Evolutionary conservation across 2,888 invertebrate genomes (phyloP).

Genomic region (Chloromyia formosa): DNA sequence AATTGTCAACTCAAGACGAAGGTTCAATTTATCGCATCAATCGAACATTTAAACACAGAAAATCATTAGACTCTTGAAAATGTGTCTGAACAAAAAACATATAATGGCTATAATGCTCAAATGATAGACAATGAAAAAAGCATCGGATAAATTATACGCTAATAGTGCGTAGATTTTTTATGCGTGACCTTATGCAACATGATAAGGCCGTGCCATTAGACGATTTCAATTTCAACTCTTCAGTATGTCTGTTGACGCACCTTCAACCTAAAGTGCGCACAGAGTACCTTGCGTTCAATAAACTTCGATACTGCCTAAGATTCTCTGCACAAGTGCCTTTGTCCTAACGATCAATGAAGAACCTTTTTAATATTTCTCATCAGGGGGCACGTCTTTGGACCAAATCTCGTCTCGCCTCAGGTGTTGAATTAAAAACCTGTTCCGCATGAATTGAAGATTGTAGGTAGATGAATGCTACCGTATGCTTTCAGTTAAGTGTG

Average conservation of each 20-base stretch:
- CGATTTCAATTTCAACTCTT: not conserved
- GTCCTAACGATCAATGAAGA: not conserved
- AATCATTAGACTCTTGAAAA: not conserved
- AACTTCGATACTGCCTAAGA: not conserved
- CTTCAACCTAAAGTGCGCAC: not conserved
- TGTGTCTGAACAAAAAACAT: not conserved
- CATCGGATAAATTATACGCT: not conserved
- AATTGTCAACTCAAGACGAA: slow-evolving; percentile 11
- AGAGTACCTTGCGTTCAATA: not conserved
- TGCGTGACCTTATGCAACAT: slow-evolving; percentile 1
- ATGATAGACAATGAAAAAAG: not conserved
- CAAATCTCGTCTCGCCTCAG: slow-evolving; percentile 5
- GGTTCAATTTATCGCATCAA: not conserved
- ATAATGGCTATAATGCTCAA: not conserved
- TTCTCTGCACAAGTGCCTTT: too few relatives aligned
- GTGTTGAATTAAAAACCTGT: slow-evolving; percentile 1
- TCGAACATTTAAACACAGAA: not conserved
- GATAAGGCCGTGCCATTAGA: not conserved
- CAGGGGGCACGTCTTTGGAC: not conserved
- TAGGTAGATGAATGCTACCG: too few relatives aligned
- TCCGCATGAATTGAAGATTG: not conserved
- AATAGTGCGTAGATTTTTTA: not conserved
- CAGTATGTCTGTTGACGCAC: too few relatives aligned
- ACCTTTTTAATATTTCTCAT: not conserved
- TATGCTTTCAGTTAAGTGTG: too few relatives aligned